Evolutionary conservation across 2,888 invertebrate genomes (phyloP).

Genomic region (Metacarcinus magister): DNA sequence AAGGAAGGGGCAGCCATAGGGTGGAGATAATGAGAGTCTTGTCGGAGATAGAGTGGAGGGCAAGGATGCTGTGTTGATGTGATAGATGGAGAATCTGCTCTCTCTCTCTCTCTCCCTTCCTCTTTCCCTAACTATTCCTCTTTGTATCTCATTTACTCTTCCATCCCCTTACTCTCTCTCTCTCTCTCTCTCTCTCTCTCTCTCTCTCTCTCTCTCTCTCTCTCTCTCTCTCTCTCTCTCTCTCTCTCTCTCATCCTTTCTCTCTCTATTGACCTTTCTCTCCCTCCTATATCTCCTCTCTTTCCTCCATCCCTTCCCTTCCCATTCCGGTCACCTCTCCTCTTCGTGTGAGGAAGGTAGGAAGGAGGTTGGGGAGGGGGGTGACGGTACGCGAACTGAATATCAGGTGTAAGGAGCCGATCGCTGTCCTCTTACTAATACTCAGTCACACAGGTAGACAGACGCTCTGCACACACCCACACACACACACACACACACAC

Average conservation of each 20-base stretch:
- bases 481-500: too few relatives aligned
- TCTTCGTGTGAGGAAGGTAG: neutral
- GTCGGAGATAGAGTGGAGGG: slow-evolving; percentile 49
- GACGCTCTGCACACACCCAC: neutral
- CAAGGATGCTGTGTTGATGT: neutral
- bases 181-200: neutral
- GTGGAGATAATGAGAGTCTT: slow-evolving; percentile 51
- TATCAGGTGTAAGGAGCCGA: slow-evolving; percentile 14
- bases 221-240: neutral
- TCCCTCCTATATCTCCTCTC: neutral
- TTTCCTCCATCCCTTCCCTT: neutral
- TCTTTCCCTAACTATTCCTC: neutral
- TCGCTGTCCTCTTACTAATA: neutral
- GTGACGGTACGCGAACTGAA: neutral
- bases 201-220: neutral
- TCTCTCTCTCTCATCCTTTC: neutral
- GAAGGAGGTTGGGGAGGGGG: neutral
- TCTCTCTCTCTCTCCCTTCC: neutral
- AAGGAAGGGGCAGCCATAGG: neutral
- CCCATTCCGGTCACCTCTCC: neutral
- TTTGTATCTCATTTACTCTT: neutral
- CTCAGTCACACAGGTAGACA: slow-evolving; percentile 27
- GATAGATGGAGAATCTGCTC: neutral
- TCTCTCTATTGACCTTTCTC: neutral
- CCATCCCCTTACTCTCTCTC: neutral